These are phyloP conservation scores for Zootoca vivipara DNA, from an alignment of 2,113 vertebrate genomes.

Conservation along the genomic window DNA sequence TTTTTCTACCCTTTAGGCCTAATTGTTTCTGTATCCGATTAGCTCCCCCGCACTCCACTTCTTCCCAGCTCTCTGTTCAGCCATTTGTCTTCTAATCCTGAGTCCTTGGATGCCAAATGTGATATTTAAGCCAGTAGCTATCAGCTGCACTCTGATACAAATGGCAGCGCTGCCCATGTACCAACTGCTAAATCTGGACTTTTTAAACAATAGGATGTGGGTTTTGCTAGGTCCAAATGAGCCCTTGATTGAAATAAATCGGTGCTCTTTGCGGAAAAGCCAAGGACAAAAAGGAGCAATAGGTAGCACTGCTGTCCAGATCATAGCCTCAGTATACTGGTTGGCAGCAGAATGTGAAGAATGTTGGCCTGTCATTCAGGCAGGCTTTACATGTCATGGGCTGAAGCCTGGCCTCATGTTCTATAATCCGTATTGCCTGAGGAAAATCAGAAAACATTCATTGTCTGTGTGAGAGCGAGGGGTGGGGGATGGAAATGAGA, in stretches of 20 bases:
- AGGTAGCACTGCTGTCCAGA: background rate
- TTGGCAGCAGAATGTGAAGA: background rate
- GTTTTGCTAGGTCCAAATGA: background rate
- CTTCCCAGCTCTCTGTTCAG: background rate
- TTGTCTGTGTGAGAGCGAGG: accelerated
- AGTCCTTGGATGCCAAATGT: background rate
- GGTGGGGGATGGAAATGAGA: too few relatives aligned
- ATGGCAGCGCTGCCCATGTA: background rate
- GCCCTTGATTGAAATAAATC: slow-evolving; percentile 12
- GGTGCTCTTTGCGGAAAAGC: background rate
- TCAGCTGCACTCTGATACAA: background rate
- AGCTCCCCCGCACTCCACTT: background rate
- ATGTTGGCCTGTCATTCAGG: background rate
- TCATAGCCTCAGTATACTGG: background rate
- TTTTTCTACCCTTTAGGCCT: background rate
- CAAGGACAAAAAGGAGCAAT: slow-evolving; percentile 8
- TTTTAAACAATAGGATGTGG: background rate
- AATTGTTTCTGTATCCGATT: slow-evolving; percentile 16
- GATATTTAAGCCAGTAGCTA: background rate
- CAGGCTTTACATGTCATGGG: background rate
- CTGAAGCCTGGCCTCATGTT: background rate
- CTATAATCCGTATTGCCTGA: background rate
- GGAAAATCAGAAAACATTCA: background rate
- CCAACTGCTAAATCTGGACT: background rate
- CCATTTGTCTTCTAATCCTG: background rate